Evolutionary conservation across 2,888 invertebrate genomes (phyloP).

Genomic region (Subacronicta megacephala): DNA sequence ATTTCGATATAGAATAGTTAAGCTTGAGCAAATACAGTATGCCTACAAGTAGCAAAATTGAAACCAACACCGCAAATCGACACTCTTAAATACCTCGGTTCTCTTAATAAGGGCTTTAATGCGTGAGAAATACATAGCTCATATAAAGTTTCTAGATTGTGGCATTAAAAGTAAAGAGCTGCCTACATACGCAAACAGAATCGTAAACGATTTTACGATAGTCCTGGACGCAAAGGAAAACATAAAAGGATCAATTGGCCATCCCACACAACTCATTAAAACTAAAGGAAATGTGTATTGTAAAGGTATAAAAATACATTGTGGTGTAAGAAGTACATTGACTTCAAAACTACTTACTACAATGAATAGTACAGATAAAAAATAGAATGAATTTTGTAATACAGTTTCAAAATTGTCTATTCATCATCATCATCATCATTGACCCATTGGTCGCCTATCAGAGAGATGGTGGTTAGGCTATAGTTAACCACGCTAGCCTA

Average conservation of each 20-base stretch:
- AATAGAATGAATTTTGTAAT: too few species aligned
- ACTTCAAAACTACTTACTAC: background rate
- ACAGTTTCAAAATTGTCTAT: too few species aligned
- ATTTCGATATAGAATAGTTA: too few species aligned
- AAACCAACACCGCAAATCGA: too few species aligned
- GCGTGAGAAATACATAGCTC: constrained; percentile 41
- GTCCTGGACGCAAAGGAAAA: constrained; percentile 18
- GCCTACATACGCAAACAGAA: constrained; percentile 1
- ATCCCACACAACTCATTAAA: constrained; percentile 38
- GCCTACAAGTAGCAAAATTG: background rate
- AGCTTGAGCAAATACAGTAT: background rate
- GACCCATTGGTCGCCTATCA: too few species aligned
- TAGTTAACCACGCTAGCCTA: too few species aligned
- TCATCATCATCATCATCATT: too few species aligned
- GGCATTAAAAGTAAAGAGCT: constrained; percentile 36
- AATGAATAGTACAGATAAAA: background rate
- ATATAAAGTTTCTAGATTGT: constrained; percentile 12
- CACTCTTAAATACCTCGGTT: background rate
- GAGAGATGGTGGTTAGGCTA: too few species aligned
- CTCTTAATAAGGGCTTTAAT: constrained; percentile 5
- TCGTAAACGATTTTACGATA: constrained; percentile 31
- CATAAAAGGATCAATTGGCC: constrained; percentile 38
- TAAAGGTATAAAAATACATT: background rate
- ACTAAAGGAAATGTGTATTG: constrained; percentile 28
- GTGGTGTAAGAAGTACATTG: constrained; percentile 6